Evolutionary conservation across 2,888 invertebrate genomes (phyloP), one percentile per base, ranked within the genome.

Genomic region (Chalcosyrphus nemorum): DNA sequence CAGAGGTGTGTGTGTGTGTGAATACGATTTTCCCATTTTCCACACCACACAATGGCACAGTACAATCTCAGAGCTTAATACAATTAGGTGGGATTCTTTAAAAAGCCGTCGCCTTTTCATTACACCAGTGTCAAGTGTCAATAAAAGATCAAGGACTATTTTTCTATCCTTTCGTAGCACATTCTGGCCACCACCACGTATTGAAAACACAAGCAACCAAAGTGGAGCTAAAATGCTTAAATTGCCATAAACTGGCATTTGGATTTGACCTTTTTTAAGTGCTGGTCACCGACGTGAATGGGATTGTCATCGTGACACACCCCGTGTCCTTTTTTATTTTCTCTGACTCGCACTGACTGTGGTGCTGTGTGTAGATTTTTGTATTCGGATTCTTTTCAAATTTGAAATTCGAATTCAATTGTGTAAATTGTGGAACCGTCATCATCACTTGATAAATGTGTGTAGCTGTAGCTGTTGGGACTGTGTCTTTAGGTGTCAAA

Each of bases 211-310:
- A 35, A 63, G 15, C 32, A 47, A n/a, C n/a, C 66, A 82, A 68
- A 72, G 56, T 21, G 70, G 29, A 75, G 50, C 27, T 50, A 66
- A 71, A 82, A 77, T 56, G 68, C 72, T 72, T 82, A 74, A 82
- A 74, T 74, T 82, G 78, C 82, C 82, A 66, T 82, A 82, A 82
- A 82, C 82, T 82, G 82, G 78, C 68, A 74, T 78, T 72, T 68
- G 41, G 72, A 72, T 82, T 82, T 82, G 72, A 82, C 82, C 82
- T 78, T 77, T 82, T 82, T 78, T 72, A 82, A 82, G 78, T 82
- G 66, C 68, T 72, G 78, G 82, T 82, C 82, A 57, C 66, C 66
- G 38, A 77, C 43, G 59, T 72, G 57, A 68, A 66, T 66, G 32
- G 50, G 56, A 66, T 66, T 57, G 50, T 57, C 66, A 35, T 17